These are phyloP conservation scores for Ceratotherium simum DNA, from an alignment of 2,113 vertebrate species.

Conservation along the genomic window DNA sequence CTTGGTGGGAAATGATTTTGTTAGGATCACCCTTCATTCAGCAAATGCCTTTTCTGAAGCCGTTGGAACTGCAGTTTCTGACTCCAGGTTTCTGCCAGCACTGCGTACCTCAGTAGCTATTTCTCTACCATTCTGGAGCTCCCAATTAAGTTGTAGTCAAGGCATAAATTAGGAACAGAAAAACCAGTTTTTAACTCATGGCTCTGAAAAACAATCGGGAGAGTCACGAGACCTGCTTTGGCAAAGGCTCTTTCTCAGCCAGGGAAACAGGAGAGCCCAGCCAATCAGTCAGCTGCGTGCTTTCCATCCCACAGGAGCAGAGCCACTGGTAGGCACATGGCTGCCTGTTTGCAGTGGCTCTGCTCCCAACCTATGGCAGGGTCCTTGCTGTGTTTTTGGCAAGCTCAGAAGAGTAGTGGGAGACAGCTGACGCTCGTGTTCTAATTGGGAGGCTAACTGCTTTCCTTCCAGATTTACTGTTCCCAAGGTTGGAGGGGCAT, in stretches of 20 bases:
- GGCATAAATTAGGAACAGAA: conserved; percentile 86
- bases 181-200: conserved; percentile 77
- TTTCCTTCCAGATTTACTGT: conserved; percentile 77
- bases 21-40: conserved; percentile 52
- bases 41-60: conserved; percentile 78
- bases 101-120: conserved; percentile 81
- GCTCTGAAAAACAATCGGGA: conserved; percentile 80
- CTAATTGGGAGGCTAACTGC: conserved; percentile 77
- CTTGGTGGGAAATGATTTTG: conserved; percentile 54
- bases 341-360: conserved; percentile 82
- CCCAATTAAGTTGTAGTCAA: conserved; percentile 83
- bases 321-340: conserved; percentile 82
- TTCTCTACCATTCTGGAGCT: conserved; percentile 74
- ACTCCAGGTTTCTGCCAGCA: conserved; percentile 75
- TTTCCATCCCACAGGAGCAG: conserved; percentile 72
- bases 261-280: conserved; percentile 69
- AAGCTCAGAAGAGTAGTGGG: conserved; percentile 80
- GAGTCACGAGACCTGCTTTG: conserved; percentile 76
- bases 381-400: conserved; percentile 68
- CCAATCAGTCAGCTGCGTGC: conserved; percentile 67
- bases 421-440: conserved; percentile 74
- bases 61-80: conserved; percentile 72
- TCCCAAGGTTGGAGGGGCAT: not conserved
- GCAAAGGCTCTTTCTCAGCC: conserved; percentile 78
- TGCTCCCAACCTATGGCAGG: conserved; percentile 75